Conservation (phyloP, 2,797 vertebrate species). For the Danionella dracula region DNA sequence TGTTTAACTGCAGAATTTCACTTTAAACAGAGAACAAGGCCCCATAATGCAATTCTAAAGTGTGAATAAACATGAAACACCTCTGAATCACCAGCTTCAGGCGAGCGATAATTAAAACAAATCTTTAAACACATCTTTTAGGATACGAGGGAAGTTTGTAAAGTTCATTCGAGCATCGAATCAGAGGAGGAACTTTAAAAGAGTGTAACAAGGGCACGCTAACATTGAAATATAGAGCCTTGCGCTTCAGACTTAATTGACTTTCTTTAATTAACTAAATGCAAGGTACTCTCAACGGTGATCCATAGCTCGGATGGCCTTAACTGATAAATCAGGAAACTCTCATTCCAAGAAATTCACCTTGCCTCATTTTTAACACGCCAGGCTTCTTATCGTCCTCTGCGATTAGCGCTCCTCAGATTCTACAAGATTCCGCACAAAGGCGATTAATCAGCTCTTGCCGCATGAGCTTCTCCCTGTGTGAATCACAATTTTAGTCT, state of each 20-base stretch:
- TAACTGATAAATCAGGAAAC: background rate
- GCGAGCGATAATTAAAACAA: too few species aligned
- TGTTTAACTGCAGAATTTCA: too few species aligned
- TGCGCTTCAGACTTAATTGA: background rate
- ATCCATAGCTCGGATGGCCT: background rate
- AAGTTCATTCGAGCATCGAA: too few species aligned
- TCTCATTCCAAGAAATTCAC: background rate
- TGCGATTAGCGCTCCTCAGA: background rate
- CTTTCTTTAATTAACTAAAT: background rate
- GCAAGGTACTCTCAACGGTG: background rate
- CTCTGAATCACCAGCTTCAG: too few species aligned
- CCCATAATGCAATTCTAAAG: too few species aligned
- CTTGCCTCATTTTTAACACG: background rate
- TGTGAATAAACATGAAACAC: too few species aligned
- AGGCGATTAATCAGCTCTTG: constrained; percentile 1
- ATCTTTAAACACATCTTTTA: too few species aligned
- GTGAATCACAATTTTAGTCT: background rate
- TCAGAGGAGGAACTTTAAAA: background rate
- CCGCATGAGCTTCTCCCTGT: background rate
- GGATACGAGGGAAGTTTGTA: too few species aligned
- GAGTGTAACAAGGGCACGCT: background rate
- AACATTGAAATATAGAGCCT: background rate
- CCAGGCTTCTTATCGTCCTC: background rate
- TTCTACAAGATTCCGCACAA: constrained; percentile 2
- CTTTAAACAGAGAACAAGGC: too few species aligned